Evolutionary conservation across 2,797 vertebrate species (phyloP), one percentile per base, ranked within the genome.

Genomic region (Gephyroberyx darwinii): DNA sequence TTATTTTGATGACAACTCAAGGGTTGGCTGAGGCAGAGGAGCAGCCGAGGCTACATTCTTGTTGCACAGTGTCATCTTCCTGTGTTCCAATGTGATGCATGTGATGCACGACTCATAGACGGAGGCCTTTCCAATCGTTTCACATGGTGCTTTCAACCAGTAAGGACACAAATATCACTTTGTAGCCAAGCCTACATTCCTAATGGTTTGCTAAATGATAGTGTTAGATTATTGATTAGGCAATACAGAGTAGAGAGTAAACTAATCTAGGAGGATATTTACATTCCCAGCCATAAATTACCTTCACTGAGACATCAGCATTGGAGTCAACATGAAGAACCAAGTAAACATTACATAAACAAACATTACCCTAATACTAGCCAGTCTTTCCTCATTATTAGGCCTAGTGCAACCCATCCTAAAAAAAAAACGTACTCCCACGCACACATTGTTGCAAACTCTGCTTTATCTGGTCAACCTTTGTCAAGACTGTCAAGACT

Each of bases 21-120:
- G 48, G 86, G 82, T 74, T 71, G 68, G 68, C 66, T 31, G 68
- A 73, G 64, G 74, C 65, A 77, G 75, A 74, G 71, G 55, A 81
- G 80, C 78, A 74, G 78, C 58, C 70, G 17, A 45, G 76, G 74
- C 64, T 60, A 48, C 80, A 85, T 90, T 87, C 84, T 79, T 85
- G 65, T 17, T 54, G 4, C 74, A 73, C 82, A 22, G 47, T 84
- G 85, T 88, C 72, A 88, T 81, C 71, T 78, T 83, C 74, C 88
- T 85, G 89, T 62, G 82, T 65, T 85, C 74, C 76, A 43, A 50
- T 45, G n/a, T 75, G 48, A 78, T 77, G 67, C 82, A 56, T 80
- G 69, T 81, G 84, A 84, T 78, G 87, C 75, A 72, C 74, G 26
- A 26, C 26, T 26, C 26, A 58, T 30, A 83, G 79, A 83, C 63